Evolutionary conservation across 2,888 invertebrate species (phyloP).

Genomic region (Athalia cordata): DNA sequence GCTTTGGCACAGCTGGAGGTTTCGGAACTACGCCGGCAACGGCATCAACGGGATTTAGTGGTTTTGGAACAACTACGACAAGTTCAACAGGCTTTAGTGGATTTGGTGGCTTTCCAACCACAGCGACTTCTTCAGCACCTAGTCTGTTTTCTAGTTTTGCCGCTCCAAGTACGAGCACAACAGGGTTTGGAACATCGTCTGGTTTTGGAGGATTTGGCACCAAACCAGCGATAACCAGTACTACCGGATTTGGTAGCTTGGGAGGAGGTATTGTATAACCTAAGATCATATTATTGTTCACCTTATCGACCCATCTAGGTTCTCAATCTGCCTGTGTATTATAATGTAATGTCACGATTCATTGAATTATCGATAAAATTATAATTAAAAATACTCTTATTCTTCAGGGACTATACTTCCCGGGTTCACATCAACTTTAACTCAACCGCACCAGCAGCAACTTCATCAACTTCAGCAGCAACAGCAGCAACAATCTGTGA

Average conservation of each 20-base stretch:
- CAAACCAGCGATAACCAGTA: slow-evolving; percentile 73
- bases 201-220: slow-evolving; percentile 76
- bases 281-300: neutral
- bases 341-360: neutral
- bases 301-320: no score
- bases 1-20: slow-evolving; percentile 73
- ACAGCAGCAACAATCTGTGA: slow-evolving; percentile 76
- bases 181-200: slow-evolving; percentile 66
- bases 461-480: slow-evolving; percentile 71
- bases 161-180: slow-evolving; percentile 69
- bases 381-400: neutral
- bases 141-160: slow-evolving; percentile 76
- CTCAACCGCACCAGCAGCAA: slow-evolving; percentile 56
- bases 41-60: slow-evolving; percentile 57
- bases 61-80: slow-evolving; percentile 63
- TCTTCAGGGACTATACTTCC: slow-evolving; percentile 58
- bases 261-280: slow-evolving; percentile 56
- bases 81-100: slow-evolving; percentile 64
- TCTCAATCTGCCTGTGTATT: no score
- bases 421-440: slow-evolving; percentile 62
- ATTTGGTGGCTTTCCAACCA: slow-evolving; percentile 67
- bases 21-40: slow-evolving; percentile 73
- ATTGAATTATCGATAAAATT: no score
- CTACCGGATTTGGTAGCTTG: slow-evolving; percentile 74
- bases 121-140: slow-evolving; percentile 65